Evolutionary conservation across 2,113 vertebrate species (phyloP).

Genomic region (Antennarius striatus): DNA sequence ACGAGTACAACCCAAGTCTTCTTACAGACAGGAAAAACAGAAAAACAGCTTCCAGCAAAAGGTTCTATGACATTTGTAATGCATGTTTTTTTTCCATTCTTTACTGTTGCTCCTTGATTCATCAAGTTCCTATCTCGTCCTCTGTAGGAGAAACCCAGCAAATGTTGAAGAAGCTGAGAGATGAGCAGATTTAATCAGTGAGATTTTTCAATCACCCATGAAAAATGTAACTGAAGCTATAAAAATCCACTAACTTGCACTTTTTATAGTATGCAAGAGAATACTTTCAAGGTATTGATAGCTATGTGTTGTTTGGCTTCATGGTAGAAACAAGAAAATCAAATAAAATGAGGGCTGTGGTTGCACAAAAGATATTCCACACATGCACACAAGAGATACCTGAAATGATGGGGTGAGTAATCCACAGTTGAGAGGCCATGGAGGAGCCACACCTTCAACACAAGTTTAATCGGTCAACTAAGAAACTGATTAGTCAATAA

Average conservation of each 20-base stretch:
- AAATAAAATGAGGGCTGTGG: background rate
- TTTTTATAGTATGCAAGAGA: background rate
- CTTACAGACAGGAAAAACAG: slow-evolving; percentile 20
- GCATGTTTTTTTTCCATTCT: too few relatives aligned
- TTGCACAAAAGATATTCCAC: slow-evolving; percentile 6
- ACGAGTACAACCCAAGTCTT: background rate
- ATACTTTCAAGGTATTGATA: slow-evolving; percentile 31
- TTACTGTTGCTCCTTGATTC: too few relatives aligned
- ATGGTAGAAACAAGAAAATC: slow-evolving; percentile 13
- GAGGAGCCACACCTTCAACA: background rate
- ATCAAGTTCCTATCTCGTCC: too few relatives aligned
- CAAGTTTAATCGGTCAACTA: background rate
- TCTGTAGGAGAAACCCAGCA: too few relatives aligned
- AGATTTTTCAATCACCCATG: slow-evolving; percentile 1
- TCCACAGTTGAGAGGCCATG: slow-evolving; percentile 4
- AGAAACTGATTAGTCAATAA: background rate
- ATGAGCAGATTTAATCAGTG: background rate
- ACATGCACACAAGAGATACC: background rate
- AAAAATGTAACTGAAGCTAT: slow-evolving; percentile 4
- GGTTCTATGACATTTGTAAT: background rate
- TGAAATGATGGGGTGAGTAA: slow-evolving; percentile 30
- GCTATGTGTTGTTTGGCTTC: slow-evolving; percentile 2
- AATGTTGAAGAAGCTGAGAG: background rate
- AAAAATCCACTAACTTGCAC: slow-evolving; percentile 15
- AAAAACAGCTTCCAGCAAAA: background rate